Conservation (phyloP, 2,113 vertebrate genomes). For the Motacilla tschutschensis region DNA sequence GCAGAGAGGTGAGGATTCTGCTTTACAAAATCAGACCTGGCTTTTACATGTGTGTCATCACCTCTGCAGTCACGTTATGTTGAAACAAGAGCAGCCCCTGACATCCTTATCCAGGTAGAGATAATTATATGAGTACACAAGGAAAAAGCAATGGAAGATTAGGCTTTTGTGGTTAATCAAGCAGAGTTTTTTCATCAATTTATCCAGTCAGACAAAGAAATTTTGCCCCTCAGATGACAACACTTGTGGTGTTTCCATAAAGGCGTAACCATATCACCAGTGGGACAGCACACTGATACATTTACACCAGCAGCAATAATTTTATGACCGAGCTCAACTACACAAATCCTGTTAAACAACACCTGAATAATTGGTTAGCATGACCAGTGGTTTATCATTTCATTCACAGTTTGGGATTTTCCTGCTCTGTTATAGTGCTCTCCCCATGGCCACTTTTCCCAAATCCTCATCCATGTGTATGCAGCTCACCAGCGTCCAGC, state of each 20-base stretch:
- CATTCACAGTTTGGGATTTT: neutral
- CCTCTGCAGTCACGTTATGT: neutral
- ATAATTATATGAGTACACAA: neutral
- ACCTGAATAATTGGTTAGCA: neutral
- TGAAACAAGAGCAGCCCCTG: neutral
- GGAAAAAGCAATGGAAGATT: neutral
- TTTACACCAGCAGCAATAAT: neutral
- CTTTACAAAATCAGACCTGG: neutral
- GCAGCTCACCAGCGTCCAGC: neutral
- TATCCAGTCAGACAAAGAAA: neutral
- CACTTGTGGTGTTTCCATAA: neutral
- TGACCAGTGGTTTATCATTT: neutral
- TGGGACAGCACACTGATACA: neutral
- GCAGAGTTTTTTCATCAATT: neutral
- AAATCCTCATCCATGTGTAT: neutral
- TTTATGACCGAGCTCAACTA: neutral
- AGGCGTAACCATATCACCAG: neutral
- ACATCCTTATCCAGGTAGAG: neutral
- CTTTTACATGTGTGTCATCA: neutral
- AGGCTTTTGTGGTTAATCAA: neutral
- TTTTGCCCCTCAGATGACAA: neutral
- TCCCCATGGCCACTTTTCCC: fast-evolving
- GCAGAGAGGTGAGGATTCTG: neutral
- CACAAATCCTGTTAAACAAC: neutral
- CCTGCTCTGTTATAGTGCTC: neutral